Base-by-base conservation (phyloP, 2,888 invertebrate genomes). In the Amphipyra tragopoginis region DNA sequence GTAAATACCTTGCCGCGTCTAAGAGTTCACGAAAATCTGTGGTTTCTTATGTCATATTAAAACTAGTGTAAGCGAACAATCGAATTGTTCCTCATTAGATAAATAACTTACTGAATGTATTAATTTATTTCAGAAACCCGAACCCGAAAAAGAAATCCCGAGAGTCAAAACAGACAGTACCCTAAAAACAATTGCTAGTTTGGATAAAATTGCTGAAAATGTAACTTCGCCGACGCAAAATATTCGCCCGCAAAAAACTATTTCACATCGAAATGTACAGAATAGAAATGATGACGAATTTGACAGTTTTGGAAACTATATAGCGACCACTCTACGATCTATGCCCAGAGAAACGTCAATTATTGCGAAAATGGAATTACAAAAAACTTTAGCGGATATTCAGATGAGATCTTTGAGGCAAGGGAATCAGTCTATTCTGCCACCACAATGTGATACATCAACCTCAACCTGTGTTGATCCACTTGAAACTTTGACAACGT, bases 301-400 rank as follows among this genome's bases (percentile, higher is more conserved):
- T 42, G 71, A 66, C 6, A 40, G 38, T 9, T 66, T 71, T 4
- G 66, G 66, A 5, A 50, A 71, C 42, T 66, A 66, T 26, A 42
- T 66, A 13, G 71, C 66, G 0, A 26, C 40, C 1, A 45, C 54
- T 45, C 15, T 66, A 42, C 40, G 66, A 15, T 36, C 55, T 34
- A 71, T 66, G 66, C 40, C 71, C 1, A n/a, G 0, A 29, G 71
- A 66, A 42, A 42, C 38, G 49, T 71, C 66, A n/a, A 66, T 66
- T 0, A 11, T 34, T 14, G 49, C 71, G 8, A 66, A 54, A 55
- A 45, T 45, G 40, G 71, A 71, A 1, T 10, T 66, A 10, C 66
- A 71, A 2, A 71, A 55, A 40, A 64, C 71, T 0, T 13, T 66
- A 11, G 54, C 71, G 9, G 7, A 45, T 4, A 33, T 71, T 8